Evolutionary conservation across 2,888 invertebrate species (phyloP), one percentile per base, ranked within the genome.

Genomic region (Ophion ellenae): DNA sequence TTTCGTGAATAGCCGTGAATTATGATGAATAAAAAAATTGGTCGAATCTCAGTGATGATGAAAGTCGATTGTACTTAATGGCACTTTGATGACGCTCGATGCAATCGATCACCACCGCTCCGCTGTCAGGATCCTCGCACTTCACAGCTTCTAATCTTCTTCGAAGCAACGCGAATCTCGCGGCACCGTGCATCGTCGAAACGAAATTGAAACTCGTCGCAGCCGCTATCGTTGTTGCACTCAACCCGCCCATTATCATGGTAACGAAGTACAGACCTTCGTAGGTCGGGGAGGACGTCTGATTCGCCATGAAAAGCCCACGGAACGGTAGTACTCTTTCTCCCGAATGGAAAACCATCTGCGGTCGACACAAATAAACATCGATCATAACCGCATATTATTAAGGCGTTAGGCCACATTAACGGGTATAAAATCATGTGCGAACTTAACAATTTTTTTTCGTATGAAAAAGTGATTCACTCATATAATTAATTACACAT

Each of bases 161-260:
- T 66, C 90, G 89, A 6, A 93, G 63, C 24, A 92, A 67, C 5
- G 88, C 83, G 47, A 93, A 93, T 85, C 91, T 93, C 0, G 91
- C 92, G 24, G 93, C 89, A 6, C 89, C 92, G 75, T 93, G 93
- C 64, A 90, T 91, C 32, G 90, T 88, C 11, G 88, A 83, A 4
- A 93, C 75, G 3, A 93, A 84, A 87, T 90, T 91, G 66, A 93
- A 90, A 66, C 88, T 88, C 4, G 93, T 92, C 2, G 88, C 92
- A 14, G 89, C 89, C 7, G 89, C 85, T 63, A 93, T 92, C n/a
- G 89, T 90, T 6, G 83, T 76, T 24, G 88, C 88, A 2, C 80
- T 88, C 14, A 90, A 86, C 0, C 75, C 75, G 14, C 91, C 92
- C 1, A 84, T 76, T 0, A 90, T 61, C 14, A 88, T 64, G 66